Evolutionary conservation across 2,113 vertebrate species (phyloP).

Genomic region (Pollachius pollachius): DNA sequence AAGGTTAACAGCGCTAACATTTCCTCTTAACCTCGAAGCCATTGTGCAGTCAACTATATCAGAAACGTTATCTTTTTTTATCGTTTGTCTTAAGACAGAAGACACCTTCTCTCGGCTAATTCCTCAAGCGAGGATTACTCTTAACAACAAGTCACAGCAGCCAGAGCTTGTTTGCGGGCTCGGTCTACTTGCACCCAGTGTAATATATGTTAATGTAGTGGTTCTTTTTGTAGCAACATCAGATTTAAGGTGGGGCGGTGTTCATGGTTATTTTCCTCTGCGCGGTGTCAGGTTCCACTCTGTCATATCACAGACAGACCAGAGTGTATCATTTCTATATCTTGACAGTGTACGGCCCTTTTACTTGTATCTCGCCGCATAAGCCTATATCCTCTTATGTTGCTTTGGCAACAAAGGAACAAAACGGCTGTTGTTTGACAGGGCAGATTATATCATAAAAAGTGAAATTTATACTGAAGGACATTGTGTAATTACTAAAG

Average conservation of each 20-base stretch:
- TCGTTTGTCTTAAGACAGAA: constrained; percentile 35
- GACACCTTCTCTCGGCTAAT: constrained; percentile 27
- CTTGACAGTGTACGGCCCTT: constrained; percentile 41
- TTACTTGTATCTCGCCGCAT: constrained; percentile 32
- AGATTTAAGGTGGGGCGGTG: constrained; percentile 25
- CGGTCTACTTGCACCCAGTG: constrained; percentile 29
- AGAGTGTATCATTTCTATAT: constrained; percentile 34
- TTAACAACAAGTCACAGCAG: constrained; percentile 26
- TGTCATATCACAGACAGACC: constrained; percentile 15
- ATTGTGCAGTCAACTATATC: constrained; percentile 15
- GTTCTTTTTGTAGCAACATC: constrained; percentile 35
- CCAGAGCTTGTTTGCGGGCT: constrained; percentile 12
- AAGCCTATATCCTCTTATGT: constrained; percentile 46
- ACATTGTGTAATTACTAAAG: constrained; percentile 59
- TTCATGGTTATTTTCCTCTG: constrained; percentile 9
- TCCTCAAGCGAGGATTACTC: constrained; percentile 18
- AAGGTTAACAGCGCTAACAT: no score
- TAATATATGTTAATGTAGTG: constrained; percentile 24
- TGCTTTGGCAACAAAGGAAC: constrained; percentile 60
- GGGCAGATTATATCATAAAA: constrained; percentile 64
- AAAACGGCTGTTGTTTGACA: constrained; percentile 58
- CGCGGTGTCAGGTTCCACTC: constrained; percentile 40
- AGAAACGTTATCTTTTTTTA: constrained; percentile 58
- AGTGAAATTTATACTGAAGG: constrained; percentile 56
- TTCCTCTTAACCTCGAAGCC: no score